These are phyloP conservation scores for Eidolon dupreanum DNA, from an alignment of 2,797 vertebrate species.

Conservation along the genomic window DNA sequence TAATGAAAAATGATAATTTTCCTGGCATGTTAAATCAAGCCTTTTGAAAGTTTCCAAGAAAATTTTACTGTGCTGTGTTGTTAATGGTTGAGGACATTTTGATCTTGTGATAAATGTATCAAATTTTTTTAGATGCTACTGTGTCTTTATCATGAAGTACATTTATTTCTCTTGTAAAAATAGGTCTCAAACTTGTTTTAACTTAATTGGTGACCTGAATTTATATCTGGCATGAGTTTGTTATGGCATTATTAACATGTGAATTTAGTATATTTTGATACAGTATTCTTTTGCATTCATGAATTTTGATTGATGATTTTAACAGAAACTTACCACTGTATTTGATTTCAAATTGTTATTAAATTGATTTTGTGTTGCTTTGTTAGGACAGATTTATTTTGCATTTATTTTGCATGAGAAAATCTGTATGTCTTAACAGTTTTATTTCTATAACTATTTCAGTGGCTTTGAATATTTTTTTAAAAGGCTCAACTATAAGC, in stretches of 20 bases:
- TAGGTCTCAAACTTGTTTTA: conserved; percentile 54
- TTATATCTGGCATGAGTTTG: conserved; percentile 52
- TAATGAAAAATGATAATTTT: conserved; percentile 73
- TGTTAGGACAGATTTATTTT: conserved; percentile 45
- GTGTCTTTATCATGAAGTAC: conserved; percentile 68
- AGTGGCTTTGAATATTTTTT: conserved; percentile 37
- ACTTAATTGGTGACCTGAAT: conserved; percentile 32
- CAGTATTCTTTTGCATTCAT: conserved; percentile 65
- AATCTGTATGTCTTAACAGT: conserved; percentile 34
- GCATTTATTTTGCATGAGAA: background rate
- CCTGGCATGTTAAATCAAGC: conserved; percentile 81
- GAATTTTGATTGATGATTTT: conserved; percentile 67
- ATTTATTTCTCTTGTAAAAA: conserved; percentile 64
- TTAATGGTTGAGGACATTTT: conserved; percentile 74
- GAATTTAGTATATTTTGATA: conserved; percentile 60
- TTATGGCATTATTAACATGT: conserved; percentile 35
- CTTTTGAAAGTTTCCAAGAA: conserved; percentile 76
- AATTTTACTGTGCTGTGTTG: conserved; percentile 77
- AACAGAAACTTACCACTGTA: conserved; percentile 10
- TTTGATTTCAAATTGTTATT: conserved; percentile 57
- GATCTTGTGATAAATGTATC: conserved; percentile 64
- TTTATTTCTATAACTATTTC: conserved; percentile 22
- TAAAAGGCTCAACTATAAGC: background rate
- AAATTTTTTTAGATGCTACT: conserved; percentile 62
- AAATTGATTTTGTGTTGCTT: conserved; percentile 35